Evolutionary conservation across 2,113 vertebrate species (phyloP), one percentile per base, ranked within the genome.

Genomic region (Sander vitreus): DNA sequence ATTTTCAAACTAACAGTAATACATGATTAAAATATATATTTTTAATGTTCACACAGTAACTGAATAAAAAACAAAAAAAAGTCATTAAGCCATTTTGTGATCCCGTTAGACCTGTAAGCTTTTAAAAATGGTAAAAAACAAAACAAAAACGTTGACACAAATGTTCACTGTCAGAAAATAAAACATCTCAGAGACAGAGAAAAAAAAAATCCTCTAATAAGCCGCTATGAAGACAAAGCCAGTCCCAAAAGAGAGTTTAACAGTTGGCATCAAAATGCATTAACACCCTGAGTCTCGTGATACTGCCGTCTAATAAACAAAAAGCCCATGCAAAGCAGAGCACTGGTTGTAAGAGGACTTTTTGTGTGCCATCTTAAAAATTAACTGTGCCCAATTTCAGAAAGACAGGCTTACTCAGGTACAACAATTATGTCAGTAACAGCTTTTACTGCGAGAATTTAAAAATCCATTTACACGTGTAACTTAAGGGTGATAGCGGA

Each of bases 291-390:
- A 50, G 33, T 55, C 50, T 59, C 1, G 5, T 27, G 36, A 76
- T 51, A 36, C 13, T 25, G 33, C 65, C 21, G 21, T 27, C 15
- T 39, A 27, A 70, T 65, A 30, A 80, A 73, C 67, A 67, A 63
- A 23, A 59, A 62, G 75, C 55, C 69, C 70, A 59, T 68, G 70
- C 74, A 68, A 73, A 83, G 66, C 59, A 64, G 74, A 73, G 25
- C 25, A 33, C 10, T 21, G 36, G 33, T 19, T 47, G 6, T 25
- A 2, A 57, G 43, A 53, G 12, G 55, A 53, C 27, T 43, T 51
- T 57, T 9, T 36, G 51, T 69, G 55, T 39, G 39, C 50, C 23
- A 50, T 39, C 19, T 79, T 2, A 43, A 62, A 71, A 39, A 43
- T 0, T 21, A 33, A 43, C 33, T 13, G 10, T 27, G 9, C 12